phyloP scores from a whole-genome alignment of 2,888 invertebrate genomes.

The Cremastinae sp. region DNA sequence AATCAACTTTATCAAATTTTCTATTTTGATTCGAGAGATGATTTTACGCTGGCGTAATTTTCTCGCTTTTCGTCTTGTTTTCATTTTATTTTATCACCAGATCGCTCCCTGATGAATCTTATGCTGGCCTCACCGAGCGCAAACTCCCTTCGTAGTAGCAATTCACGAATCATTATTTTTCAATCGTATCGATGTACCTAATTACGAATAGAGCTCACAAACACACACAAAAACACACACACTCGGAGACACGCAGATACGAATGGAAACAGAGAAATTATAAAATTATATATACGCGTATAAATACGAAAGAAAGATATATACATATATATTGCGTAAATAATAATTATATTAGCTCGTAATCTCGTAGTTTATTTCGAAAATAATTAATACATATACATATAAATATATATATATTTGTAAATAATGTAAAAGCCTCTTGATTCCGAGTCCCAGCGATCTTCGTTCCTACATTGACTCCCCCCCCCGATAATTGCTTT shows the following conservation, averaged over 20 bases:
- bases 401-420: conserved; percentile 63
- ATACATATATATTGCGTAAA: conserved; percentile 63
- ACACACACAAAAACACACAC: conserved; percentile 54
- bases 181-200: conserved; percentile 63
- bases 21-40: background rate
- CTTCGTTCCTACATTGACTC: conserved; percentile 21
- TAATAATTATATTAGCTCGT: conserved; percentile 59
- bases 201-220: conserved; percentile 44
- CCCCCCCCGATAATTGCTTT: background rate
- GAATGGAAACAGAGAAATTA: conserved; percentile 11
- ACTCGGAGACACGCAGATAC: conserved; percentile 45
- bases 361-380: conserved; percentile 67
- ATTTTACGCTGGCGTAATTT: conserved; percentile 19
- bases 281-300: conserved; percentile 18
- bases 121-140: conserved; percentile 71
- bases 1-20: no score
- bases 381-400: conserved; percentile 37
- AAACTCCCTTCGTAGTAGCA: conserved; percentile 61
- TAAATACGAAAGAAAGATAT: conserved; percentile 31
- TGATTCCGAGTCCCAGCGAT: conserved; percentile 22
- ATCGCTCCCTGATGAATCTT: conserved; percentile 64
- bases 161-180: conserved; percentile 63
- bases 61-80: conserved; percentile 16
- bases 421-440: conserved; percentile 68
- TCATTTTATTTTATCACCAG: conserved; percentile 23